A percentile compares a stretch with the other conserved stretches of the same genome.
phyloP scores from a whole-genome alignment of 2,888 invertebrate species.

The Melolontha melolontha region DNA sequence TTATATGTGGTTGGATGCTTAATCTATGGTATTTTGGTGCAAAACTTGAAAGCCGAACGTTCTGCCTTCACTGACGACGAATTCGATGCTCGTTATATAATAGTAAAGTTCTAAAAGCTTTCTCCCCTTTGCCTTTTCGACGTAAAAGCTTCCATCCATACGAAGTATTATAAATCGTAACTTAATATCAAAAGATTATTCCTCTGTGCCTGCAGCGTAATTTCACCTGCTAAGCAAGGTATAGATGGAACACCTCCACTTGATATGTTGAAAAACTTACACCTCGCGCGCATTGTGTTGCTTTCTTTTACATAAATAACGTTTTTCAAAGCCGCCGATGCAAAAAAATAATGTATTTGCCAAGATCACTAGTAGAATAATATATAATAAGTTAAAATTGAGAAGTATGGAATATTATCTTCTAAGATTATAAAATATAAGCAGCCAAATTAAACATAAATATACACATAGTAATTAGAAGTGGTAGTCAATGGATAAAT shows the following conservation, averaged over 20 bases:
- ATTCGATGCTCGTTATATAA: slow-evolving; percentile 14
- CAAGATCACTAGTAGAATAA: too few species aligned
- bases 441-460: too few species aligned
- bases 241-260: slow-evolving; percentile 6
- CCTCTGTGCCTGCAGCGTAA: slow-evolving; percentile 6
- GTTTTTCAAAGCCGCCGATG: neutral
- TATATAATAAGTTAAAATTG: too few species aligned
- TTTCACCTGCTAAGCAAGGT: slow-evolving; percentile 6
- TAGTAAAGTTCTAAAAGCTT: slow-evolving; percentile 25
- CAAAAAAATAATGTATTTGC: too few species aligned
- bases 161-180: slow-evolving; percentile 22
- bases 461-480: too few species aligned
- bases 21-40: neutral
- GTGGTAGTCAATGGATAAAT: too few species aligned
- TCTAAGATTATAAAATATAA: too few species aligned
- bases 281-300: too few species aligned
- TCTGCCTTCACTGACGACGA: neutral
- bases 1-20: neutral
- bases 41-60: slow-evolving; percentile 7
- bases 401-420: too few species aligned
- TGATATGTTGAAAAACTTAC: slow-evolving; percentile 3
- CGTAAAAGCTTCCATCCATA: slow-evolving; percentile 12
- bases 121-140: slow-evolving; percentile 9
- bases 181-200: slow-evolving; percentile 22
- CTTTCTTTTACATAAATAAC: neutral